These are phyloP conservation scores for Bradynema listronoti DNA, from an alignment of 1,140 invertebrate genomes.

Conservation along the genomic window DNA sequence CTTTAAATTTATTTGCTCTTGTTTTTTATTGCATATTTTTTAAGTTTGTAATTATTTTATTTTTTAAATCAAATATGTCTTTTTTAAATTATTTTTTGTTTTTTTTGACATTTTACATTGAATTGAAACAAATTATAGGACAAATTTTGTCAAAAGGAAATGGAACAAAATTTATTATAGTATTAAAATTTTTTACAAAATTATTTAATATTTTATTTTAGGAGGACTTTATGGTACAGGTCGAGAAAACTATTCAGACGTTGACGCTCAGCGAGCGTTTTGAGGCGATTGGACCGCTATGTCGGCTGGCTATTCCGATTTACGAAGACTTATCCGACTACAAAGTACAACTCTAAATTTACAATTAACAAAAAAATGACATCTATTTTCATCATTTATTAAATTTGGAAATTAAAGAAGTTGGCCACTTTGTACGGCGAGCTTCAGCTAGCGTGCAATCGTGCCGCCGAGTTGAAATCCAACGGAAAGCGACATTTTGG, in stretches of 20 bases:
- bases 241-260: slow-evolving; percentile 73
- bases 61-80: too few species aligned
- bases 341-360: slow-evolving; percentile 14
- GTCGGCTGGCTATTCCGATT: slow-evolving; percentile 79
- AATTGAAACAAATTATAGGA: too few species aligned
- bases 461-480: slow-evolving; percentile 75
- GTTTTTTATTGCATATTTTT: too few species aligned
- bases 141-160: too few species aligned
- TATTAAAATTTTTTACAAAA: too few species aligned
- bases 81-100: too few species aligned
- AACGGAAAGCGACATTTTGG: slow-evolving; percentile 78
- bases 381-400: not conserved
- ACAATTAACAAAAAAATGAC: not conserved
- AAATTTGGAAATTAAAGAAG: slow-evolving; percentile 63
- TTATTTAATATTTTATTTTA: slow-evolving; percentile 33
- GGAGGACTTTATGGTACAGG: slow-evolving; percentile 72
- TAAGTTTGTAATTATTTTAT: too few species aligned
- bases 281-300: slow-evolving; percentile 79
- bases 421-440: slow-evolving; percentile 64
- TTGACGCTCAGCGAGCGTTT: slow-evolving; percentile 80
- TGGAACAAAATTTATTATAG: too few species aligned
- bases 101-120: too few species aligned
- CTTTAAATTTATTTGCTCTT: too few species aligned
- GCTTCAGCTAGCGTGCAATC: slow-evolving; percentile 70
- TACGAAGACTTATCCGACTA: slow-evolving; percentile 66